Conservation (phyloP, 2,113 vertebrate genomes). For the Hemichromis elongatus region DNA sequence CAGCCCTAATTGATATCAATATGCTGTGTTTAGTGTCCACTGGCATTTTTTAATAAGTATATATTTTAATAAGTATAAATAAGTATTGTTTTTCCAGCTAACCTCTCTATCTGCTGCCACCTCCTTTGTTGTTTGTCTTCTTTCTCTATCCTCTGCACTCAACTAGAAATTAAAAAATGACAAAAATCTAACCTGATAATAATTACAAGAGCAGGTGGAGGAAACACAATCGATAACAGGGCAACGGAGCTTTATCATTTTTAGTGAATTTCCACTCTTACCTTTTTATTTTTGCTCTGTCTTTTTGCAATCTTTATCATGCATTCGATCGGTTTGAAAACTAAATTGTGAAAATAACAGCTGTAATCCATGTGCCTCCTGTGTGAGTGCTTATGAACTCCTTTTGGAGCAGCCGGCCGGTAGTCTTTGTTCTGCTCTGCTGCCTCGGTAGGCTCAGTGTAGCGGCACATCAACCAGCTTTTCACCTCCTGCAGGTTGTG, state of each 20-base stretch:
- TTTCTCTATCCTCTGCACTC: background rate
- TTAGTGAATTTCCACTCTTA: background rate
- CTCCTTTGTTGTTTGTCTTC: fast-evolving
- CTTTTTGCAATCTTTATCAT: background rate
- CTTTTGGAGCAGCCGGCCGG: background rate
- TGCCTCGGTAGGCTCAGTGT: background rate
- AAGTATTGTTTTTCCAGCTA: background rate
- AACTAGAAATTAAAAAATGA: background rate
- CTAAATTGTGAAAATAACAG: background rate
- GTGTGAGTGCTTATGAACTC: background rate
- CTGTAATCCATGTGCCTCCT: background rate
- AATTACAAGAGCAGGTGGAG: background rate
- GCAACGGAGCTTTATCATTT: background rate
- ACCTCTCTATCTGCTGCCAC: fast-evolving
- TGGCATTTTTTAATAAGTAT: background rate
- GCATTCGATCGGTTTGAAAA: too few species aligned
- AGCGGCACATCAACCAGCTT: background rate
- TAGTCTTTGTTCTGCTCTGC: background rate
- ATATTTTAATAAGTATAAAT: too few species aligned
- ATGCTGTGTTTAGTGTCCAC: background rate
- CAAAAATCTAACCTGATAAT: background rate
- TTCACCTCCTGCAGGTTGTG: background rate
- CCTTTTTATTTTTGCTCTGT: background rate
- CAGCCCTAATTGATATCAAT: too few species aligned
- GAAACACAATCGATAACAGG: background rate